Evolutionary conservation across 2,888 invertebrate species (phyloP), one percentile per base, ranked within the genome.

Genomic region (Epirrita christyi): DNA sequence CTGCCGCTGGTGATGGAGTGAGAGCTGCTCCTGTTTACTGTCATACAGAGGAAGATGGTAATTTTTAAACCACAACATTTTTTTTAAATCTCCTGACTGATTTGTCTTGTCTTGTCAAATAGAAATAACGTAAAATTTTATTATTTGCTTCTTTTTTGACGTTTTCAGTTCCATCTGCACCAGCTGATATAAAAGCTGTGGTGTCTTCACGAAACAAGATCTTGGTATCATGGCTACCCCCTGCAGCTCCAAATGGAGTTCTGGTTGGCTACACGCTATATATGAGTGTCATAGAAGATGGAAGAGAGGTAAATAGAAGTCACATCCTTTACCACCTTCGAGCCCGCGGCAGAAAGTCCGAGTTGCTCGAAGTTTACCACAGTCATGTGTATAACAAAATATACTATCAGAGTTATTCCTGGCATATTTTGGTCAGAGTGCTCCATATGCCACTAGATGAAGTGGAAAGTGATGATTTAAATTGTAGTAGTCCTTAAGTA

Each of bases 31-130:
- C 97, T 0, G 94, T 97, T 46, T 97, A 95, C 81, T 97, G 98
- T 75, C 95, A 96, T 70, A 98, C 98, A 27, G 96, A 97, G 75
- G 97, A 98, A 93, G 98, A 98, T 85, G 96, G 97, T 97, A 90
- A 57, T 44, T 14, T 38, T 29, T 45, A 1, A n/a, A 36, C 9
- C 15, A 32, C 13, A 8, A 9, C 1, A 10, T 29, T 50, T 37
- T 13, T 46, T 13, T 28, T n/a, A 21, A 14, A 1, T 21, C 21
- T 21, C 21, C 21, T 21, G 21, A 21, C 21, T 2, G 21, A 21
- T 2, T n/a, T n/a, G n/a, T n/a, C n/a, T n/a, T 21, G 4, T 21
- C 21, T 21, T 3, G 21, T 21, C 21, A 21, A 21, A 21, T 21
- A 21, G 4, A 3, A 21, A 21, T 21, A n/a, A n/a, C n/a, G n/a